Conservation (phyloP, 2,113 vertebrate species). For the Chloebia gouldiae region DNA sequence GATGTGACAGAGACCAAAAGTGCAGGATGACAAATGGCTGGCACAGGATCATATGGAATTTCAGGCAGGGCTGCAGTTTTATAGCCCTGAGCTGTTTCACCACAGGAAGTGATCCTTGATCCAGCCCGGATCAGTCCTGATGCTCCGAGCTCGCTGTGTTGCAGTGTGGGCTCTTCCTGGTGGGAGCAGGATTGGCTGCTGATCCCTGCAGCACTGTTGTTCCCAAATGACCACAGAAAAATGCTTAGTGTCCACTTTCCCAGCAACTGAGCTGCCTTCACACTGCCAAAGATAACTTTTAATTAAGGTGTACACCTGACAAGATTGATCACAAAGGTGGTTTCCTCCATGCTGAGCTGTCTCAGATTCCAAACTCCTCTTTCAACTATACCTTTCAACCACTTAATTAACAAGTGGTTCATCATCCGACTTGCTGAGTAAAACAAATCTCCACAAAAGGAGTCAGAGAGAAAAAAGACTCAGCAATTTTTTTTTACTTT, state of each 20-base stretch:
- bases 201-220: background rate
- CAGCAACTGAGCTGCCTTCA: background rate
- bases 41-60: background rate
- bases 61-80: background rate
- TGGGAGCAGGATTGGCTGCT: background rate
- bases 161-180: background rate
- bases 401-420: conserved; percentile 9
- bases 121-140: background rate
- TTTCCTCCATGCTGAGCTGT: background rate
- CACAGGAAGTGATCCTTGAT: rapidly evolving
- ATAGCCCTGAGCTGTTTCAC: background rate
- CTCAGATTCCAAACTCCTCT: background rate
- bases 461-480: background rate
- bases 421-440: background rate
- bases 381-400: background rate
- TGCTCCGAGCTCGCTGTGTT: rapidly evolving
- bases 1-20: background rate
- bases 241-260: background rate
- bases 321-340: background rate
- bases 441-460: background rate
- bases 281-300: background rate
- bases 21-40: background rate
- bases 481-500: background rate
- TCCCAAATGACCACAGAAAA: background rate
- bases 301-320: conserved; percentile 2